Evolutionary conservation across 2,113 vertebrate species (phyloP), one percentile per base, ranked within the genome.

Genomic region (Embiotoca jacksoni): DNA sequence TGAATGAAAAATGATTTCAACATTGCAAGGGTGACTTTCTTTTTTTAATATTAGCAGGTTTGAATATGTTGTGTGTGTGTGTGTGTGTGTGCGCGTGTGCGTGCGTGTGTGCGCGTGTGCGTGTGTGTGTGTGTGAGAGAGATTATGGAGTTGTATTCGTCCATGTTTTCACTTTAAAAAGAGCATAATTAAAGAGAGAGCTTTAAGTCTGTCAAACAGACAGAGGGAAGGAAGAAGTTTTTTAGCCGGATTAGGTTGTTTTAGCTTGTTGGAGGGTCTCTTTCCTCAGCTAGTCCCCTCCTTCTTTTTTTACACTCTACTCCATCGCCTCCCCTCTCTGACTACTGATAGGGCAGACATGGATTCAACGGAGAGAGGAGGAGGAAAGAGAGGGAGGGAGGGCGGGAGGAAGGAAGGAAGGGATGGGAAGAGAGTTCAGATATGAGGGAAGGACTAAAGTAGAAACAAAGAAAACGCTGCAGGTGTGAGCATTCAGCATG

Each of bases 331-430:
- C 69, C 73, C 80, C 59, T 76, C 86, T 55, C 86, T 36, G 81
- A 49, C 83, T 84, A 80, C 79, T 80, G 88, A 92, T 91, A 86
- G 87, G 89, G 66, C 83, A 83, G 84, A 71, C 84, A 87, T 86
- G 85, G 84, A 90, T 75, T 85, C 85, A 87, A 83, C 72, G 47
- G 78, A 86, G 73, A 79, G 81, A 80, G 62, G 80, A 85, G 62
- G 73, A 67, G 15, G 62, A 1, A 15, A 59, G 66, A 61, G 81
- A 71, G 66, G 66, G 84, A 63, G 52, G 83, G 62, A 11, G 52
- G 53, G 61, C 32, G 33, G 30, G 61, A 60, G 50, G 57, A 36
- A 15, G 63, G 37, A 39, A 68, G 84, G 57, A 68, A 77, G 80
- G 50, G 78, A 80, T 58, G 60, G 66, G 64, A 57, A 54, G 70